Evolutionary conservation across 2,888 invertebrate genomes (phyloP).

Genomic region (Dryomyza anilis): DNA sequence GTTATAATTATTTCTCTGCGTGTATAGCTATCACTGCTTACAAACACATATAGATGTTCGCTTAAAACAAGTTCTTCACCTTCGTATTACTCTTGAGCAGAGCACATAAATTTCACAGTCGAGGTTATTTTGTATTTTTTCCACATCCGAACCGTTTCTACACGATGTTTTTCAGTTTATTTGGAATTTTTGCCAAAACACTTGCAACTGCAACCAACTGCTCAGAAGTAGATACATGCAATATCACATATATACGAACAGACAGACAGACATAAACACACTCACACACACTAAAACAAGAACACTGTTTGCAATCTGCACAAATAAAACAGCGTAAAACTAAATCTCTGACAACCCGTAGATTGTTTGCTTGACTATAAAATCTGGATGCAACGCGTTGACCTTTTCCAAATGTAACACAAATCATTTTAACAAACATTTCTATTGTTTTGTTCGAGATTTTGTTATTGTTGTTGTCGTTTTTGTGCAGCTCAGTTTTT

Average conservation of each 20-base stretch:
- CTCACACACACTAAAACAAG: not conserved
- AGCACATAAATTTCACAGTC: too few relatives aligned
- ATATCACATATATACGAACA: conserved; percentile 31
- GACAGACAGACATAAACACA: not conserved
- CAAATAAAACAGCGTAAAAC: conserved; percentile 47
- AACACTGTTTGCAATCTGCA: not conserved
- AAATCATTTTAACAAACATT: not conserved
- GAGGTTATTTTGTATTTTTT: too few relatives aligned
- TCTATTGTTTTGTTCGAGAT: conserved; percentile 18
- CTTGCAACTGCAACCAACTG: not conserved
- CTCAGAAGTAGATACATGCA: not conserved
- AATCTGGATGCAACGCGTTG: not conserved
- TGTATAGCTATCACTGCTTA: too few relatives aligned
- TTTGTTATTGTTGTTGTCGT: not conserved
- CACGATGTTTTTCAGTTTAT: too few relatives aligned
- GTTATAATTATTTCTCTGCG: too few relatives aligned
- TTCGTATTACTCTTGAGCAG: too few relatives aligned
- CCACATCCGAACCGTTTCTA: too few relatives aligned
- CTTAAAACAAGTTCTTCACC: too few relatives aligned
- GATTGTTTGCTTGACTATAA: conserved; percentile 46
- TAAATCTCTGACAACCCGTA: conserved; percentile 55
- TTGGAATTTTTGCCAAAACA: not conserved
- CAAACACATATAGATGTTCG: too few relatives aligned
- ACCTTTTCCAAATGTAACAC: not conserved
- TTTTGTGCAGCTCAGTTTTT: not conserved